Base-by-base conservation (phyloP, 2,888 invertebrate genomes). In the Athalia cordata region DNA sequence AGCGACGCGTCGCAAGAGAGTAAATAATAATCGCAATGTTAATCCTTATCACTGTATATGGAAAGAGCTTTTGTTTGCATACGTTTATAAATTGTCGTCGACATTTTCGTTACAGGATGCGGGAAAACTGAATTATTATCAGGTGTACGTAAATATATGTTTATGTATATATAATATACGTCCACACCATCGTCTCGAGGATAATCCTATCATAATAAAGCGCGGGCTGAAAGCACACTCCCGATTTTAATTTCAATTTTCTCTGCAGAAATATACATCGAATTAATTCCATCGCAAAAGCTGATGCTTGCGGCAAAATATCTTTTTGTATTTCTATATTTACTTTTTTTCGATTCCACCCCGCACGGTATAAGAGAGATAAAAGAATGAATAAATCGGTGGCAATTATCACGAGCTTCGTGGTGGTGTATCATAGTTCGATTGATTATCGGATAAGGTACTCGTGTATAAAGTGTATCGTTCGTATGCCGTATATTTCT, bases 181-280 rank as follows among this genome's bases (percentile, higher is more conserved):
- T 29, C 29, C 29, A 2, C 29, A 29, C 29, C 29, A 29, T 29
- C 29, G 15, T 15, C 9, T 2, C 2, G 62, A 43, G 62, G n/a
- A n/a, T 66, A 66, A 66, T 66, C 49, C 49, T 49, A 66, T 66
- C 7, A 29, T 29, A 29, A 29, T 29, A 29, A 29, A 29, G 29
- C 29, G 29, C 49, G 52, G 8, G 15, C 49, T 49, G 9, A 66
- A 66, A 66, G 66, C 66, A 66, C 66, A 49, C 13, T 13, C 5
- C 2, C 29, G 29, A 29, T 29, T 29, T 29, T 29, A 29, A 29
- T n/a, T n/a, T n/a, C n/a, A n/a, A n/a, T 29, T 29, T 29, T 29
- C 29, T 29, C 29, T 29, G 2, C 29, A 29, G 29, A 29, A 29
- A 29, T 29, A 29, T 29, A 29, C 29, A 29, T 29, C 29, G 29